Conservation (phyloP, 2,113 vertebrate genomes). For the Donacobius atricapilla region DNA sequence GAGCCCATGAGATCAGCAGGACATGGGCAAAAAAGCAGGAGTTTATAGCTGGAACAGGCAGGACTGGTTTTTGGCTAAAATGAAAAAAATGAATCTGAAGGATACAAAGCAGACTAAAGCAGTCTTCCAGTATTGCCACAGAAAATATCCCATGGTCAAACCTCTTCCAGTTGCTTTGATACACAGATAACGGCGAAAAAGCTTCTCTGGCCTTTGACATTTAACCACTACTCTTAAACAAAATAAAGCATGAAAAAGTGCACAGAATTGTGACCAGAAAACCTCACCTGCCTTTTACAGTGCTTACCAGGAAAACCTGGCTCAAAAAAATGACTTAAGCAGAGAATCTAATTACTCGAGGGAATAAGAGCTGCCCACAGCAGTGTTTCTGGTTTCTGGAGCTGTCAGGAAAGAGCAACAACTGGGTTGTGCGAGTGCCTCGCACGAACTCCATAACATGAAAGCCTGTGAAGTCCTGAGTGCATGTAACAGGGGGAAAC, state of each 20-base stretch:
- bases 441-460: rapidly evolving
- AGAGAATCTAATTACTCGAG: background rate
- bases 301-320: background rate
- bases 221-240: background rate
- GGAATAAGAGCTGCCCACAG: background rate
- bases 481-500: background rate
- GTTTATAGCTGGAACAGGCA: background rate
- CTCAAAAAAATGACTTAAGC: background rate
- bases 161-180: background rate
- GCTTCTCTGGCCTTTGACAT: background rate
- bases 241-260: background rate
- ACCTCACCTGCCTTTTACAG: background rate
- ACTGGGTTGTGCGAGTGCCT: background rate
- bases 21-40: background rate
- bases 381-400: background rate
- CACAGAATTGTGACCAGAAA: background rate
- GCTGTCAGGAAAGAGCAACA: background rate
- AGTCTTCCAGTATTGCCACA: background rate
- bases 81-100: background rate
- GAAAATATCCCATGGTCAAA: background rate
- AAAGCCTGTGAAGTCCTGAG: background rate
- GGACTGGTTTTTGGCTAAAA: background rate
- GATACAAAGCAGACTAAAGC: background rate
- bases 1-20: background rate
- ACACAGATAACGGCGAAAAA: background rate